Percentiles rank a stretch among this genome's conserved stretches.
phyloP scores from a whole-genome alignment of 2,888 invertebrate genomes.

The Microctonus hyperodae region DNA sequence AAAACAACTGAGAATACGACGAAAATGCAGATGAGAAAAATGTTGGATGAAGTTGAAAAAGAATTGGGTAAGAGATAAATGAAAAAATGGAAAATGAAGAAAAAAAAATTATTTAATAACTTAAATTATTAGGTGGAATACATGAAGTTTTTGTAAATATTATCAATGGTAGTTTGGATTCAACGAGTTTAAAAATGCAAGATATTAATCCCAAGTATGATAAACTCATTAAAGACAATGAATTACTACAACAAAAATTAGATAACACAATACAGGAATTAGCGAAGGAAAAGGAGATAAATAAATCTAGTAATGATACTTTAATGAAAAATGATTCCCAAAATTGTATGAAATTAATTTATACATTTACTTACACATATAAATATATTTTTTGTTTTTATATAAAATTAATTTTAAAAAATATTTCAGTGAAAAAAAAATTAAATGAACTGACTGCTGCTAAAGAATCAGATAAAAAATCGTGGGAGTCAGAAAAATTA shows the following conservation, averaged over 20 bases:
- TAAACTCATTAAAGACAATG: constrained; percentile 55
- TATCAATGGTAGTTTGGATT: constrained; percentile 50
- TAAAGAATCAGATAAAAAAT: constrained; percentile 53
- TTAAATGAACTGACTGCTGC: constrained; percentile 65
- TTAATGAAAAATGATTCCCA: constrained; percentile 48
- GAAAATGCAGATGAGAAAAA: constrained; percentile 78
- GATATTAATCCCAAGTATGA: constrained; percentile 52
- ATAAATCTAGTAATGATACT: constrained; percentile 64
- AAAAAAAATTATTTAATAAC: neutral
- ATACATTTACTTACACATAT: neutral
- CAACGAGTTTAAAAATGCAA: constrained; percentile 41
- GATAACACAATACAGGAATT: constrained; percentile 52
- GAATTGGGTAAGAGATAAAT: constrained; percentile 70
- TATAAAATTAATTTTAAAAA: neutral
- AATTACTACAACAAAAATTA: constrained; percentile 54
- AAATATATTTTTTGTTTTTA: constrained; percentile 5
- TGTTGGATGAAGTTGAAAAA: constrained; percentile 86
- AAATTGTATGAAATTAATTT: constrained; percentile 39
- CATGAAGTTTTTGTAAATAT: constrained; percentile 51
- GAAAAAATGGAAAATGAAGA: constrained; percentile 1
- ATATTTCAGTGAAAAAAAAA: constrained; percentile 63
- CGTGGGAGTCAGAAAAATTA: constrained; percentile 66
- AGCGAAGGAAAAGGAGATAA: constrained; percentile 63
- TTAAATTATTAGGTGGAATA: constrained; percentile 49
- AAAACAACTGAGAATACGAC: constrained; percentile 77